Percentiles rank a stretch among this genome's conserved stretches.
Conservation (phyloP, 2,888 invertebrate species). For the Luperina nickerlii region DNA sequence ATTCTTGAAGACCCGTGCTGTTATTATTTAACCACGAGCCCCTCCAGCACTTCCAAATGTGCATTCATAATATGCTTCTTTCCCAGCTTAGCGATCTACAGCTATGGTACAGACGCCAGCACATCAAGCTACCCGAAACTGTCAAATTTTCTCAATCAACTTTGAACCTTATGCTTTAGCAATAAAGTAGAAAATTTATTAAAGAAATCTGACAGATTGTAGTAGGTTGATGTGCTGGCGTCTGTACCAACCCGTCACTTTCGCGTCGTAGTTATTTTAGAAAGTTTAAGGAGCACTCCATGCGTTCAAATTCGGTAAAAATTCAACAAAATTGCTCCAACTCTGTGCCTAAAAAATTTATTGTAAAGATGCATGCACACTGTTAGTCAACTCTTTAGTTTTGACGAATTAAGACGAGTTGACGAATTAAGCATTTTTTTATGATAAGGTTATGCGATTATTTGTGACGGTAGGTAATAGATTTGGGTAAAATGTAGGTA, state of each 20-base stretch:
- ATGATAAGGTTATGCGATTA: too few relatives aligned
- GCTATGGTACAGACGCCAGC: background rate
- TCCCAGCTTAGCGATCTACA: background rate
- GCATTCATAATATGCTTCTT: background rate
- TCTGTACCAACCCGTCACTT: constrained; percentile 1
- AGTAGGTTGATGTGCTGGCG: too few relatives aligned
- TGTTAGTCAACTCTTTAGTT: background rate
- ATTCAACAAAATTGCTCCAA: constrained; percentile 75
- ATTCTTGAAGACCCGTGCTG: background rate
- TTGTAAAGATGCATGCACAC: constrained; percentile 62
- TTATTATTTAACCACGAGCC: background rate
- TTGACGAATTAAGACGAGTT: too few relatives aligned
- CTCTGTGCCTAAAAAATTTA: constrained; percentile 65
- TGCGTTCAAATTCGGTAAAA: constrained; percentile 71
- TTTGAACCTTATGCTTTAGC: too few relatives aligned
- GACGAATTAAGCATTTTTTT: too few relatives aligned
- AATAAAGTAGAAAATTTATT: too few relatives aligned
- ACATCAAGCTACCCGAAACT: too few relatives aligned
- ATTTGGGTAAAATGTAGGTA: too few relatives aligned
- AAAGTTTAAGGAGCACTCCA: constrained; percentile 62
- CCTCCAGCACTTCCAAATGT: background rate
- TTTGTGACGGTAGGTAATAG: too few relatives aligned
- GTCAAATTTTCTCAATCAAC: too few relatives aligned
- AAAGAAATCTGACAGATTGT: too few relatives aligned
- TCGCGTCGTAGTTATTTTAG: constrained; percentile 37